Base-by-base conservation (phyloP, 2,888 invertebrate species). In the Ochropacha duplaris region DNA sequence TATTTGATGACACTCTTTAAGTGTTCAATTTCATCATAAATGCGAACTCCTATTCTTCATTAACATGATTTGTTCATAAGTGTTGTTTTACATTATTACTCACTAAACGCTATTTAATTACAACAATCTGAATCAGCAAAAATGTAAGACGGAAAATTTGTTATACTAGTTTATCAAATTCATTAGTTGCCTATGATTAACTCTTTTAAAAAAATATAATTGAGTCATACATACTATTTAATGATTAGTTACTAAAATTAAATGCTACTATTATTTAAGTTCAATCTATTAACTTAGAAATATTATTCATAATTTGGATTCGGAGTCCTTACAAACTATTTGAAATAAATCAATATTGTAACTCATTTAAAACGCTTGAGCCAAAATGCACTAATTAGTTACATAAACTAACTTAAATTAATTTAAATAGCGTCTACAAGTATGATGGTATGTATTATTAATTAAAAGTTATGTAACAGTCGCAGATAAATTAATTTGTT, bases 401-500 rank as follows among this genome's bases (percentile, higher is more conserved):
- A 24, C n/a, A n/a, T 50, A 14, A 50, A 26, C 8, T 22, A 50
- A 28, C 26, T 50, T 14, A 26, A 5, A 26, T 16, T 28, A 8
- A 31, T 50, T 50, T 24, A 50, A 26, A 50, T 50, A 50, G 50
- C 50, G 26, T 50, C 26, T 31, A 52, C 52, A 52, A 19, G 31
- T 19, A 31, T 31, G 34, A 28, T 14, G 51, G 28, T 12, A 22
- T 52, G 22, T 31, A 52, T 31, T 52, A 22, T 22, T 52, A 52
- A 19, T 52, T 52, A 22, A 22, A 31, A 26, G n/a, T 51, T 28
- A 52, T 16, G 52, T 54, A 60, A 63, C 57, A 55, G 58, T 55
- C 59, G 61, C 63, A 59, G 61, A 58, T 57, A 77, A n/a, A n/a
- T n/a, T n/a, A n/a, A 76, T 74, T 73, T 74, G 8, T 60, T 58